A percentile compares a stretch with the other conserved stretches of the same genome.
Evolutionary conservation across 2,888 invertebrate species (phyloP).

Genomic region (Volucella bombylans): DNA sequence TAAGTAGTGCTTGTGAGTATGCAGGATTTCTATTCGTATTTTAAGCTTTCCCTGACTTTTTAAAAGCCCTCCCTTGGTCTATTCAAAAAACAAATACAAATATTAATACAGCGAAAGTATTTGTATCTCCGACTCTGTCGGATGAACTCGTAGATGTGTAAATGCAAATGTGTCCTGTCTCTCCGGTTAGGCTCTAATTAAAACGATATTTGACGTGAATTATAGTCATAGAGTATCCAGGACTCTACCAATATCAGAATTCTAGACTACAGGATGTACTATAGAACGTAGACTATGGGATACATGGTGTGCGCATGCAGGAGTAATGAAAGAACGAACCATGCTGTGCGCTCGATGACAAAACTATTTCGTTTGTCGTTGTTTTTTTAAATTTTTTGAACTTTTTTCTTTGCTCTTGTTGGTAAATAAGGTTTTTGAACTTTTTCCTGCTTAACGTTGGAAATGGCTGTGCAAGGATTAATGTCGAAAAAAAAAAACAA

Average conservation of each 20-base stretch:
- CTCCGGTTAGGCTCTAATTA: conserved; percentile 42
- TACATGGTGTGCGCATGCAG: not conserved
- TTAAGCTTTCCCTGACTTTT: too few relatives aligned
- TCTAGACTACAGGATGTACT: not conserved
- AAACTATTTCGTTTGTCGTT: conserved; percentile 13
- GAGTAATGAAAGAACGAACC: conserved; percentile 29
- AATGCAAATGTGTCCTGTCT: conserved; percentile 2
- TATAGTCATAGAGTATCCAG: conserved; percentile 29
- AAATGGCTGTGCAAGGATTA: too few relatives aligned
- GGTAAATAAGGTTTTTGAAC: too few relatives aligned
- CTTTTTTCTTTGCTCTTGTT: not conserved
- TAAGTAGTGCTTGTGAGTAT: not conserved
- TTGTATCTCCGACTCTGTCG: not conserved
- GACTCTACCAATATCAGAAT: not conserved
- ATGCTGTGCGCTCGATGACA: conserved; percentile 11
- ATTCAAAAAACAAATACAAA: too few relatives aligned
- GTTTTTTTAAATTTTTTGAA: conserved; percentile 22
- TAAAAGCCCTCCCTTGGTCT: too few relatives aligned
- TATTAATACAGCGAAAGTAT: not conserved
- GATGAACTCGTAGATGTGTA: not conserved
- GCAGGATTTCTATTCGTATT: too few relatives aligned
- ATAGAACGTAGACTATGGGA: not conserved
- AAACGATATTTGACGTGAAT: conserved; percentile 55
- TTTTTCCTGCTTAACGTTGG: too few relatives aligned
- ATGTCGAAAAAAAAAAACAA: too few relatives aligned